Evolutionary conservation across 2,888 invertebrate species (phyloP), one percentile per base, ranked within the genome.

Genomic region (Hypsopygia costalis): DNA sequence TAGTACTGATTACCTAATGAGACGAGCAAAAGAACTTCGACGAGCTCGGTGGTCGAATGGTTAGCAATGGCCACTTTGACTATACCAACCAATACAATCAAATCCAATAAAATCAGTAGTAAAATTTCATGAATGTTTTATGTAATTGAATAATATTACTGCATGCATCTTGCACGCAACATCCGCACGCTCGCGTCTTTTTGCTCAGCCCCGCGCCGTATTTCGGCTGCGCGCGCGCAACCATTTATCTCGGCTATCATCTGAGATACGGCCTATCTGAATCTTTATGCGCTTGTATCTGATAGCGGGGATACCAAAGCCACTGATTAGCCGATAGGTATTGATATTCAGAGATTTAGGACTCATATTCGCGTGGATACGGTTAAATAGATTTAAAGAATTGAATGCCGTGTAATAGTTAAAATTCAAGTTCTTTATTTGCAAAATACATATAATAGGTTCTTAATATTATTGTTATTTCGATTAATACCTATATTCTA

Each of bases 171-270:
- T n/a, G 68, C 68, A 77, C 67, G 58, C 4, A 7, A 59, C 56
- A 28, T 73, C 70, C 64, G 54, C 69, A 69, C 62, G 47, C 59
- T 65, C 65, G 72, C 69, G 59, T 67, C 82, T 81, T 81, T 85
- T 83, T 81, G 82, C 68, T 69, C 70, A 48, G 55, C 67, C 62
- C 52, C 59, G 60, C 67, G 60, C 67, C 70, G 82, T 86, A 86
- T 86, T 86, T 87, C 75, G 87, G 87, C 81, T 79, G 83, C 72
- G 74, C 73, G 75, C 68, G 76, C 73, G 59, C 66, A 11, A 10
- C 67, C 72, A 69, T 81, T 82, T 86, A 85, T 85, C 85, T 78
- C 60, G 52, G 69, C 72, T 76, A 79, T 80, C 80, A 79, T 82
- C 83, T 74, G 72, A 75, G 83, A 85, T 82, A 81, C 77, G 67